Base-by-base conservation (phyloP, 2,888 invertebrate species). In the Leptopilina syphax region DNA sequence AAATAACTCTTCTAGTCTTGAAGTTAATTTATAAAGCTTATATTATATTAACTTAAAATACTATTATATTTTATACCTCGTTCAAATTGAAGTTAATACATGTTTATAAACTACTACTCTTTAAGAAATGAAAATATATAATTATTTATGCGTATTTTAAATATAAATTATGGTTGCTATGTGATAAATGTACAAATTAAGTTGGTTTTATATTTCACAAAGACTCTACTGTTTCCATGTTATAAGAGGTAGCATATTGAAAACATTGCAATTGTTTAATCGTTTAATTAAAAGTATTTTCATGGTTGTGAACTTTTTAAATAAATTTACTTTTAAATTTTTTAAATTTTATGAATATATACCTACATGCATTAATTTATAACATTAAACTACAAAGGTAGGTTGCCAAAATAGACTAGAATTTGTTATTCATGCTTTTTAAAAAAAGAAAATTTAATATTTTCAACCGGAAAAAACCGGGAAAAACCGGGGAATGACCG, bases 11-110 rank as follows among this genome's bases (percentile, higher is more conserved):
- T 34, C 34, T 34, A 54, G 54, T 54, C 54, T 54, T 54, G 54
- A 54, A 54, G 54, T 65, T 65, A 65, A 65, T 65, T 65, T 34
- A 68, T 68, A 54, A 3, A 78, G 13, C 34, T 12, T n/a, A 65
- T 79, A 84, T 81, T 27, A 65, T 65, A 63, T 44, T 60, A 27
- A 27, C 34, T 60, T 63, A 65, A 60, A 41, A 60, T 77, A 60
- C 34, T 41, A 27, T 24, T 77, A 57, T 65, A 24, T 77, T 63
- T 65, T 27, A 34, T 27, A 65, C 24, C 24, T 65, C 34, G 24
- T 34, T 65, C 65, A 27, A 65, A 65, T 65, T 65, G 6, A 34
- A 65, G 34, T 65, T 65, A 65, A 65, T 65, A 65, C 24, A 54
- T 54, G 54, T 54, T 54, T 54, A 54, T 54, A 54, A 54, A 54